Conservation (phyloP, 2,797 vertebrate genomes). For the Pseudochromis fuscus region DNA sequence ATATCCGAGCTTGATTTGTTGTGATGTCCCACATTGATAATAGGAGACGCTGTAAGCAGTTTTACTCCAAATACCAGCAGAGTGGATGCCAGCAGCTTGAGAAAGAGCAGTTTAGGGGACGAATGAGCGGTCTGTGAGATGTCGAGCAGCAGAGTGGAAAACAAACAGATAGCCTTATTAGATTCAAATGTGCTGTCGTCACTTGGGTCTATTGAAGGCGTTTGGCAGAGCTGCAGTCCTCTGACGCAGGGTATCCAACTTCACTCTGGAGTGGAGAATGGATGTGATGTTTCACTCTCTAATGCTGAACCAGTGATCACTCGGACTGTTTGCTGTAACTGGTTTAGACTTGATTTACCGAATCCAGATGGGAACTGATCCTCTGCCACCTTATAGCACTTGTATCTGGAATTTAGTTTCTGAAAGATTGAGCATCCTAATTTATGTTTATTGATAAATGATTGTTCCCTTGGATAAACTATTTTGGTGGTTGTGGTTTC, state of each 20-base stretch:
- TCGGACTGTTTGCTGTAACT: constrained; percentile 30
- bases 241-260: constrained; percentile 53
- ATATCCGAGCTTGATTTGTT: constrained; percentile 47
- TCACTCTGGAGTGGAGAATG: constrained; percentile 39
- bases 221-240: constrained; percentile 53
- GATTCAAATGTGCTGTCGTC: constrained; percentile 73
- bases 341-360: constrained; percentile 24
- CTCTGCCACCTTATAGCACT: constrained; percentile 30
- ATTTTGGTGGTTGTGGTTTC: constrained; percentile 66
- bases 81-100: constrained; percentile 65
- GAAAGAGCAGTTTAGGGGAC: constrained; percentile 59
- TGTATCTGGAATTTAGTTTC: constrained; percentile 49
- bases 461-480: constrained; percentile 46
- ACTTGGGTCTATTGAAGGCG: constrained; percentile 54
- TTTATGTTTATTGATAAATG: constrained; percentile 56
- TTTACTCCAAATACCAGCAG: constrained; percentile 39
- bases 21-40: constrained; percentile 41
- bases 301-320: constrained; percentile 48
- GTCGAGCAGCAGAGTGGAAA: constrained; percentile 69
- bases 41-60: constrained; percentile 36
- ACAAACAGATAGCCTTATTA: constrained; percentile 74
- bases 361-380: constrained; percentile 51
- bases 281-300: constrained; percentile 50
- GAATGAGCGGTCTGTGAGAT: constrained; percentile 62
- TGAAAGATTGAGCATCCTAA: constrained; percentile 55